phyloP scores from a whole-genome alignment of 2,113 vertebrate genomes.

The Coryphaenoides rupestris region DNA sequence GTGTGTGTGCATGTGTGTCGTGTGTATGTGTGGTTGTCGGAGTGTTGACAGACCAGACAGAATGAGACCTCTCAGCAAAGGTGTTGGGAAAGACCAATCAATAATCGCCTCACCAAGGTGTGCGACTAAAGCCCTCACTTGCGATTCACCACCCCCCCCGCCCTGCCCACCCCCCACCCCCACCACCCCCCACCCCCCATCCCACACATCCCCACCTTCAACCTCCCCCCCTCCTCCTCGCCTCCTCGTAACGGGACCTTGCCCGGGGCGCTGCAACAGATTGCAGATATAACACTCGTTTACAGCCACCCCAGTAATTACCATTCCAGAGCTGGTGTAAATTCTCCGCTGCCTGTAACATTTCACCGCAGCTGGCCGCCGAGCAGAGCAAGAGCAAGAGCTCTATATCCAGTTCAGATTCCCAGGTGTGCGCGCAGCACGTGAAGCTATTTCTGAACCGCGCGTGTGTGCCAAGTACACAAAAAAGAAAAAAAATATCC shows the following conservation, averaged over 20 bases:
- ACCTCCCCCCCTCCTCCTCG: too few relatives aligned
- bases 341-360: constrained; percentile 16
- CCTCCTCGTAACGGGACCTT: too few relatives aligned
- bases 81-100: constrained; percentile 63
- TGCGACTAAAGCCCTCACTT: constrained; percentile 41
- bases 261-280: constrained; percentile 57
- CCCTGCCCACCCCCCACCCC: constrained; percentile 13
- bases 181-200: constrained; percentile 26
- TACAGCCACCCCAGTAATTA: constrained; percentile 43
- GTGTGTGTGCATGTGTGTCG: constrained; percentile 11
- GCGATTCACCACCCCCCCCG: constrained; percentile 47
- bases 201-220: not conserved
- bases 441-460: too few relatives aligned
- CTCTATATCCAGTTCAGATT: too few relatives aligned
- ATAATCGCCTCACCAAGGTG: constrained; percentile 59
- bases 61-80: constrained; percentile 62
- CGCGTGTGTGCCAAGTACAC: too few relatives aligned
- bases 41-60: constrained; percentile 63
- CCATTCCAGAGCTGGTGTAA: constrained; percentile 8
- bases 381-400: too few relatives aligned
- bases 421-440: too few relatives aligned
- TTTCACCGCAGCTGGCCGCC: constrained; percentile 1
- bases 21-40: constrained; percentile 1
- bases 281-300: constrained; percentile 65
- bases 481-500: too few relatives aligned